phyloP scores from a whole-genome alignment of 2,888 invertebrate species.

The Himalopsyche anomala region DNA sequence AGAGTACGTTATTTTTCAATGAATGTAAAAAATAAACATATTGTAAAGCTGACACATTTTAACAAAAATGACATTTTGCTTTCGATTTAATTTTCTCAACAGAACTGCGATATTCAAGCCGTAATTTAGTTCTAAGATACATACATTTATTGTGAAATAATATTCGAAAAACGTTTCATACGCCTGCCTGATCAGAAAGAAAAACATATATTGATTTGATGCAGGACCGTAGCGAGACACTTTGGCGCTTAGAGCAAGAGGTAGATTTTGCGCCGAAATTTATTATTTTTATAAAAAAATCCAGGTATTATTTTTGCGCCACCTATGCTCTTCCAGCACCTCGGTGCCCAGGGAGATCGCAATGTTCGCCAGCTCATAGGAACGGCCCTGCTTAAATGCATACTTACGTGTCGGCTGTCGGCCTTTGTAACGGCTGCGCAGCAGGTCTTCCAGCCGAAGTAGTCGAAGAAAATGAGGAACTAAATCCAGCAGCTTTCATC shows the following conservation, averaged over 20 bases:
- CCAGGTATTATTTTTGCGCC: no score
- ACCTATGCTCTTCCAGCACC: no score
- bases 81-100: slow-evolving; percentile 23
- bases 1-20: no score
- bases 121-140: background rate
- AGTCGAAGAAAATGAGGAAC: slow-evolving; percentile 86
- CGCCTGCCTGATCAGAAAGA: background rate
- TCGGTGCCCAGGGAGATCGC: no score
- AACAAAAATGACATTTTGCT: no score
- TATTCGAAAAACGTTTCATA: background rate
- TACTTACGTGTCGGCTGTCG: slow-evolving; percentile 86
- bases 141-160: slow-evolving; percentile 43
- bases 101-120: no score
- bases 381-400: background rate
- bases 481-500: slow-evolving; percentile 96
- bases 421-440: slow-evolving; percentile 81
- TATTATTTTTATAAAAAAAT: no score
- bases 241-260: no score
- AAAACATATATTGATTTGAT: background rate
- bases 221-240: background rate
- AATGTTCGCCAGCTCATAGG: no score
- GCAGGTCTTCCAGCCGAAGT: slow-evolving; percentile 79
- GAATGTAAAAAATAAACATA: no score
- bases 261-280: no score
- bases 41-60: no score